Evolutionary conservation across 1,140 invertebrate genomes (phyloP).

Genomic region (Caenorhabditis tropicalis): DNA sequence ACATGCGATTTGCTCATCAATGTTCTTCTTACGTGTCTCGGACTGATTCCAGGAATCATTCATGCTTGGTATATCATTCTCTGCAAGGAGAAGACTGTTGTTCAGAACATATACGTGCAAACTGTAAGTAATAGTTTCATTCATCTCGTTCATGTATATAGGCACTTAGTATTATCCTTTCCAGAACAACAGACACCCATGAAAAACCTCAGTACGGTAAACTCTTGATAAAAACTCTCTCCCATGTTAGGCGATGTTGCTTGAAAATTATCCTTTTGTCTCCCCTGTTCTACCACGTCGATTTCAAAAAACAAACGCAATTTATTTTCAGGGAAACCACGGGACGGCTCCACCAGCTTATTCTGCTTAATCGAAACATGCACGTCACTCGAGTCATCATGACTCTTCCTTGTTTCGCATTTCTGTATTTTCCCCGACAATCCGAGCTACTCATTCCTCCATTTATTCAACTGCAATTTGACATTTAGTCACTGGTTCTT

Average conservation of each 20-base stretch:
- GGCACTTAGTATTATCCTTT: not conserved
- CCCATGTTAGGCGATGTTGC: not conserved
- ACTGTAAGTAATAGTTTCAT: not conserved
- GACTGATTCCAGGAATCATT: conserved; percentile 46
- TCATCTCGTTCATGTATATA: not conserved
- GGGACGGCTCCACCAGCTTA: conserved; percentile 18
- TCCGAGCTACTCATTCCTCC: not conserved
- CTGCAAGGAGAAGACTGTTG: conserved; percentile 39
- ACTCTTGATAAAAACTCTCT: not conserved
- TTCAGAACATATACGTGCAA: conserved; percentile 16
- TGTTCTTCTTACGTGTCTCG: conserved; percentile 41
- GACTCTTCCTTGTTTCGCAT: not conserved
- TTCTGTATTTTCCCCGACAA: not conserved
- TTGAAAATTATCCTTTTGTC: not conserved
- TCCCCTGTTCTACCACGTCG: not conserved
- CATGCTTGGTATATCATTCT: conserved; percentile 45
- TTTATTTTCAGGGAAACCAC: not conserved
- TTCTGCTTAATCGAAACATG: not conserved
- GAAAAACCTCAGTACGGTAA: not conserved
- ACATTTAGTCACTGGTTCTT: not conserved
- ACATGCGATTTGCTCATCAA: conserved; percentile 40
- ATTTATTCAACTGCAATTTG: not conserved
- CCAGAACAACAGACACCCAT: conserved; percentile 3
- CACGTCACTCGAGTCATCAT: not conserved
- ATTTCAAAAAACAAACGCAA: not conserved